These are phyloP conservation scores for Hydrolagus colliei DNA, from an alignment of 2,797 vertebrate genomes.

Conservation along the genomic window DNA sequence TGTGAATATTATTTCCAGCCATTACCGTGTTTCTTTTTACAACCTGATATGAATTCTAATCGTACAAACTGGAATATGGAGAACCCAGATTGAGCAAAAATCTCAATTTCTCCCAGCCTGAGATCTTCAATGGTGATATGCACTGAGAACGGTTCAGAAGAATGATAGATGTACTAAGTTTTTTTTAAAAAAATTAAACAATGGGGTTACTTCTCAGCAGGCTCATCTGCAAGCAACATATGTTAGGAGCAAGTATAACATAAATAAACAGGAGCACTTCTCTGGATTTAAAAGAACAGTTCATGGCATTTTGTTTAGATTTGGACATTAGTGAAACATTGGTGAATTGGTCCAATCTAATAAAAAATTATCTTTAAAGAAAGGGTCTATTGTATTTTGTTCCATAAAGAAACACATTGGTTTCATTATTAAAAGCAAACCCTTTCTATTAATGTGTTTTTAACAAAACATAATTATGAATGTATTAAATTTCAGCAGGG, in stretches of 20 bases:
- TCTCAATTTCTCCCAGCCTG: background rate
- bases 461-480: background rate
- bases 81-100: background rate
- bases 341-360: background rate
- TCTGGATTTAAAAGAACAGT: background rate
- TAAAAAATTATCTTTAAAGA: background rate
- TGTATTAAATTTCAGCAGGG: background rate
- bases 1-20: background rate
- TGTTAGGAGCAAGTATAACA: background rate
- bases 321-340: too few species aligned
- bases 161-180: background rate
- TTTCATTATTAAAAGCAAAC: background rate
- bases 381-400: background rate
- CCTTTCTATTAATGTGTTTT: background rate
- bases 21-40: background rate
- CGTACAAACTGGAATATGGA: background rate
- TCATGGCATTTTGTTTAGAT: background rate
- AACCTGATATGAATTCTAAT: background rate
- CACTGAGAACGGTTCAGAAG: background rate
- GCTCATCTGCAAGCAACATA: background rate
- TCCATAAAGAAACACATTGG: background rate
- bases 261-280: background rate
- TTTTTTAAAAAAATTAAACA: background rate
- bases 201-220: background rate
- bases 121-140: background rate